A percentile compares a stretch with the other conserved stretches of the same genome.
These are phyloP conservation scores for Crotalus viridis DNA, from an alignment of 2,113 vertebrate species.

Conservation along the genomic window DNA sequence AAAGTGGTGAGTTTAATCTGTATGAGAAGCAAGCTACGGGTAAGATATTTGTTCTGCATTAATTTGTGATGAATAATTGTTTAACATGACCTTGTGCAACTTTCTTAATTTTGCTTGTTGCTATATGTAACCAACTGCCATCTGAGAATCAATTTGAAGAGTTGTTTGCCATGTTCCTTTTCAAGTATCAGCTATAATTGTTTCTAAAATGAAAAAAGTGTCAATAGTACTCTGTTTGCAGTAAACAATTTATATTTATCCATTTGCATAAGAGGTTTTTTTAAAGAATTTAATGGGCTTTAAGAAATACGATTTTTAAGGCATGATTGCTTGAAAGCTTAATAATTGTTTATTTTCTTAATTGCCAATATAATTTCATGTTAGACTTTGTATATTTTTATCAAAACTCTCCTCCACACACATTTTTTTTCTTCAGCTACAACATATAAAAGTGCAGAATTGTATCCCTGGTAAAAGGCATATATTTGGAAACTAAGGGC, in stretches of 20 bases:
- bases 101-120: slow-evolving; percentile 2
- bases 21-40: not conserved
- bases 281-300: slow-evolving; percentile 37
- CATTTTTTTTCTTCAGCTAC: not conserved
- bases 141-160: slow-evolving; percentile 26
- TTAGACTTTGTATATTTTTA: slow-evolving; percentile 16
- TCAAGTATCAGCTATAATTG: slow-evolving; percentile 21
- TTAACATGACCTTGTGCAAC: slow-evolving; percentile 18
- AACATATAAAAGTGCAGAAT: not conserved
- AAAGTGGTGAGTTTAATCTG: slow-evolving; percentile 14
- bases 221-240: slow-evolving; percentile 40
- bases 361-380: slow-evolving; percentile 8
- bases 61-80: slow-evolving; percentile 27
- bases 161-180: slow-evolving; percentile 27
- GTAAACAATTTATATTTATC: slow-evolving; percentile 45
- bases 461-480: not conserved
- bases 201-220: slow-evolving; percentile 37
- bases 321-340: slow-evolving; percentile 34
- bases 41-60: slow-evolving; percentile 22
- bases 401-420: not conserved
- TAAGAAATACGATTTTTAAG: slow-evolving; percentile 42
- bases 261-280: slow-evolving; percentile 19
- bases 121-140: slow-evolving; percentile 21
- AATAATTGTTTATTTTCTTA: slow-evolving; percentile 6
- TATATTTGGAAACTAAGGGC: not conserved